Percentiles rank a stretch among this genome's conserved stretches.
Evolutionary conservation across 2,888 invertebrate genomes (phyloP).

Genomic region (Limnephilus lunatus): DNA sequence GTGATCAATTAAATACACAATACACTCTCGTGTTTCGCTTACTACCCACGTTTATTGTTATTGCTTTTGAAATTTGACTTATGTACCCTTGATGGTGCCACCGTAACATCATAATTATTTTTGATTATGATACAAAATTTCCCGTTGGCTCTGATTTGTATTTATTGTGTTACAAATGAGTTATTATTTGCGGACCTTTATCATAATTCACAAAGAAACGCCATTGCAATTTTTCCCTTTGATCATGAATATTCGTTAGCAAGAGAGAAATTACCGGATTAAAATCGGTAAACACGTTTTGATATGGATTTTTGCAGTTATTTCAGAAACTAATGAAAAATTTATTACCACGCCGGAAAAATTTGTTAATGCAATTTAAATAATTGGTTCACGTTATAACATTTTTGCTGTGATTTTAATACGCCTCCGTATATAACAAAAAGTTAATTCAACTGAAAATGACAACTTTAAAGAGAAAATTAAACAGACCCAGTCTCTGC

Average conservation of each 20-base stretch:
- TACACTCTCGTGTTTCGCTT: neutral
- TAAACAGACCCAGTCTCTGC: no score
- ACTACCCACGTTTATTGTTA: neutral
- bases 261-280: neutral
- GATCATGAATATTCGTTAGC: neutral
- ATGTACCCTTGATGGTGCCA: neutral
- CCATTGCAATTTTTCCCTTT: neutral
- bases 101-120: neutral
- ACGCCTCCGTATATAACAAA: neutral
- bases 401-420: neutral
- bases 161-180: neutral
- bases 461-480: no score
- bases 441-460: no score
- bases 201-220: neutral
- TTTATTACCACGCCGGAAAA: neutral
- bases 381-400: neutral
- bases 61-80: neutral
- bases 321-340: neutral
- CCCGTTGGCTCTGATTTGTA: neutral
- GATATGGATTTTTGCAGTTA: neutral
- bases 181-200: neutral
- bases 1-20: neutral
- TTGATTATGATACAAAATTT: conserved; percentile 16
- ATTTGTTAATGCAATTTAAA: neutral
- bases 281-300: neutral